Evolutionary conservation across 2,113 vertebrate species (phyloP).

Genomic region (Cathartes aura): DNA sequence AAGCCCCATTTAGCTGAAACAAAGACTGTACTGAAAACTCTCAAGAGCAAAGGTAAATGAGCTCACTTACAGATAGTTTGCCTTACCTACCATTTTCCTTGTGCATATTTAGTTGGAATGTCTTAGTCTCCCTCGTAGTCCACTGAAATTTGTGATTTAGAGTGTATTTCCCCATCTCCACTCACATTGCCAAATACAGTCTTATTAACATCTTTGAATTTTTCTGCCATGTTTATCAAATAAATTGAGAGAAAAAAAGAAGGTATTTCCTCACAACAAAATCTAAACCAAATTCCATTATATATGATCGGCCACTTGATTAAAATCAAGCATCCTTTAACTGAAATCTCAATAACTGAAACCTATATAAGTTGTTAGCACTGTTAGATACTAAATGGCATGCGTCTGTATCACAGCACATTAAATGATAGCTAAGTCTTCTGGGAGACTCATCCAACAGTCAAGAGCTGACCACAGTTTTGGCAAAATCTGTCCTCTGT

Average conservation of each 20-base stretch:
- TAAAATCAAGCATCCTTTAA: not conserved
- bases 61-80: not conserved
- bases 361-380: not conserved
- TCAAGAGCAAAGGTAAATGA: constrained; percentile 4
- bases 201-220: not conserved
- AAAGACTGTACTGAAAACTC: constrained; percentile 18
- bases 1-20: constrained; percentile 28
- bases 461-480: not conserved
- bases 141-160: not conserved
- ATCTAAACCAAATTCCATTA: not conserved
- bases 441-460: not conserved
- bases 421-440: not conserved
- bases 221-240: not conserved
- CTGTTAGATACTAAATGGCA: not conserved
- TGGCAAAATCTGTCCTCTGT: not conserved
- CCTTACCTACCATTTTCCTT: not conserved
- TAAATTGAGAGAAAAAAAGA: not conserved
- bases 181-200: not conserved
- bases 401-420: not conserved
- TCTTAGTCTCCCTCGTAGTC: not conserved
- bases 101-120: not conserved
- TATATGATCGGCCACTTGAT: not conserved
- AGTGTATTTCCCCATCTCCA: not conserved
- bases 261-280: not conserved
- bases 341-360: not conserved